Percentiles rank a stretch among this genome's conserved stretches.
Evolutionary conservation across 2,888 invertebrate genomes (phyloP).

Genomic region (Plemyria rubiginata): DNA sequence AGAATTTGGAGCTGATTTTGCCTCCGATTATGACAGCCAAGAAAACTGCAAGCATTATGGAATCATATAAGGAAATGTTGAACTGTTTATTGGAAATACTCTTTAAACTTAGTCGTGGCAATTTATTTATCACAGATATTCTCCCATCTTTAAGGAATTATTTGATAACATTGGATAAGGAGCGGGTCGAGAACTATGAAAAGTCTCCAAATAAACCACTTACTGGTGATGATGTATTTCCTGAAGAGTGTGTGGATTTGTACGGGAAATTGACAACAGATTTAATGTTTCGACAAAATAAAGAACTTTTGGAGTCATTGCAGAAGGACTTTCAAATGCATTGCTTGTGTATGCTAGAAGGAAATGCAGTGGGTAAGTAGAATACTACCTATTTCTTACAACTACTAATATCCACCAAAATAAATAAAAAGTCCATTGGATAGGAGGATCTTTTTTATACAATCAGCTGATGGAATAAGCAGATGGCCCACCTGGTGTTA

Average conservation of each 20-base stretch:
- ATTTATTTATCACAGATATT: slow-evolving; percentile 67
- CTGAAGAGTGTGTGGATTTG: slow-evolving; percentile 62
- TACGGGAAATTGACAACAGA: slow-evolving; percentile 76
- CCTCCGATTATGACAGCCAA: slow-evolving; percentile 74
- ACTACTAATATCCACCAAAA: too few species aligned
- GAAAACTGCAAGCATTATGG: slow-evolving; percentile 49
- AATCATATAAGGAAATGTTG: slow-evolving; percentile 65
- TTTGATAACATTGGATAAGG: slow-evolving; percentile 67
- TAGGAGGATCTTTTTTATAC: too few species aligned
- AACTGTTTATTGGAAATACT: slow-evolving; percentile 71
- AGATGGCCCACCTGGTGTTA: too few species aligned
- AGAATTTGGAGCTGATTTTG: slow-evolving; percentile 65
- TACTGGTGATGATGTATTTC: slow-evolving; percentile 67
- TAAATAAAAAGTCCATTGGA: too few species aligned
- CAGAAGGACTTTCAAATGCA: slow-evolving; percentile 72
- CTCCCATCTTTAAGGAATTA: slow-evolving; percentile 65
- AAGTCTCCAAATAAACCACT: slow-evolving; percentile 64
- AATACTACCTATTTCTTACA: not conserved
- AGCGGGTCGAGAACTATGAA: slow-evolving; percentile 61
- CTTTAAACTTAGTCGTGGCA: slow-evolving; percentile 76
- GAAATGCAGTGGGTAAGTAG: slow-evolving; percentile 71
- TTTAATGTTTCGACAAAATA: slow-evolving; percentile 77
- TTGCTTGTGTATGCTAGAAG: slow-evolving; percentile 68
- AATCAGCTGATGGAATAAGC: too few species aligned
- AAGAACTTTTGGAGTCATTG: slow-evolving; percentile 65